phyloP scores from a whole-genome alignment of 1,140 invertebrate genomes.

The Geopemphigus sp. region DNA sequence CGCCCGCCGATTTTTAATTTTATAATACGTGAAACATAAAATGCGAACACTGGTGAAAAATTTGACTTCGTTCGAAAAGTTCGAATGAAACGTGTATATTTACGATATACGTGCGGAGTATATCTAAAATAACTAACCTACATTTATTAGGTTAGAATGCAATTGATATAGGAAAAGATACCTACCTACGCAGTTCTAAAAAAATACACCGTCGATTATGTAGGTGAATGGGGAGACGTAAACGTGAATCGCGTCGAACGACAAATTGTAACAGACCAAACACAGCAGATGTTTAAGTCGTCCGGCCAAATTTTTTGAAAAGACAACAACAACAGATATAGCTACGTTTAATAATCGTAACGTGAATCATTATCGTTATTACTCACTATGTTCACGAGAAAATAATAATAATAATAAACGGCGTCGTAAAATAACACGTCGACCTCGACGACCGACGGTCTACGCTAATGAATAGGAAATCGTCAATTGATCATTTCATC shows the following conservation, averaged over 20 bases:
- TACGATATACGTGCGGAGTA: too few relatives aligned
- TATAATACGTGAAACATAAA: not conserved
- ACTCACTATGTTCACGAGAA: not conserved
- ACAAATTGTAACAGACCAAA: not conserved
- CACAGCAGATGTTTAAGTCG: conserved; percentile 40
- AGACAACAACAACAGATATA: not conserved
- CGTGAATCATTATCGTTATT: not conserved
- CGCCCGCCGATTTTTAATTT: too few relatives aligned
- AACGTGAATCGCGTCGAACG: not conserved
- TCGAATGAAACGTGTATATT: too few relatives aligned
- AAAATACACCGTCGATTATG: too few relatives aligned
- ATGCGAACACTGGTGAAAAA: too few relatives aligned
- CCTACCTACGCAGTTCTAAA: too few relatives aligned
- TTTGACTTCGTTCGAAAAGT: too few relatives aligned
- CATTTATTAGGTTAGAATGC: too few relatives aligned
- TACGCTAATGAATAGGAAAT: not conserved
- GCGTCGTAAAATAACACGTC: not conserved
- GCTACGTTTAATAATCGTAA: not conserved
- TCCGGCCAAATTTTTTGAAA: not conserved
- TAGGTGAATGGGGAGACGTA: too few relatives aligned
- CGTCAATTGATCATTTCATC: not conserved
- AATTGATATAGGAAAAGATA: too few relatives aligned
- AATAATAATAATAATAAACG: not conserved
- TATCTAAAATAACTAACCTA: too few relatives aligned
- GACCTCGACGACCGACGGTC: conserved; percentile 13